phyloP scores from a whole-genome alignment of 2,113 vertebrate genomes.

The Anas platyrhynchos region DNA sequence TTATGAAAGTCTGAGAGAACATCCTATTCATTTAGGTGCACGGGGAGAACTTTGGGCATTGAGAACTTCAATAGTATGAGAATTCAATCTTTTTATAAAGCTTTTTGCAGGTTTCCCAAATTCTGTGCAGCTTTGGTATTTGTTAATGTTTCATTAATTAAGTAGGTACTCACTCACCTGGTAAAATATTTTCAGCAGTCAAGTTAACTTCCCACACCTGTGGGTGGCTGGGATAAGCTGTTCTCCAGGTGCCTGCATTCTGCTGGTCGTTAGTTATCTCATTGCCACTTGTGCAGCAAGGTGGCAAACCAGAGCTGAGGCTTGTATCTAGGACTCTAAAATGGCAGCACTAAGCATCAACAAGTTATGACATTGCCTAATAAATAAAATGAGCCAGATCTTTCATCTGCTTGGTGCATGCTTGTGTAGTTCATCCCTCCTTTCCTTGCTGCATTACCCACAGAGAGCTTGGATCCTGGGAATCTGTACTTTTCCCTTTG shows the following conservation, averaged over 20 bases:
- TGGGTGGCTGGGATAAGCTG: background rate
- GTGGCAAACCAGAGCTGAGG: background rate
- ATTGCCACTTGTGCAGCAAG: background rate
- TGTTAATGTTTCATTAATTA: background rate
- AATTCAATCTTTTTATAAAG: background rate
- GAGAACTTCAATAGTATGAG: background rate
- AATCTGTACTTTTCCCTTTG: background rate
- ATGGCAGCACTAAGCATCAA: background rate
- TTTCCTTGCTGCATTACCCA: background rate
- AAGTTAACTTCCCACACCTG: background rate
- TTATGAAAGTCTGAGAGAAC: background rate
- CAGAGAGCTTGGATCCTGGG: rapidly evolving
- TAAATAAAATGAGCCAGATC: background rate
- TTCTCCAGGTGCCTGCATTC: background rate
- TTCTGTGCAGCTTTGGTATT: background rate
- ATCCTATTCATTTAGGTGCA: background rate
- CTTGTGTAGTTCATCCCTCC: background rate
- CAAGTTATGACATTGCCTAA: background rate
- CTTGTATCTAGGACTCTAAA: background rate
- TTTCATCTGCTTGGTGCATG: background rate
- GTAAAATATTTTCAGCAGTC: background rate
- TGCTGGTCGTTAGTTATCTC: background rate
- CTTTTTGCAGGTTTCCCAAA: background rate
- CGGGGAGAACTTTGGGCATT: background rate
- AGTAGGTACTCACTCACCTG: background rate